A percentile compares a stretch with the other conserved stretches of the same genome.
These are phyloP conservation scores for Sycophaga agraensis DNA, from an alignment of 1,140 invertebrate species.

Conservation along the genomic window DNA sequence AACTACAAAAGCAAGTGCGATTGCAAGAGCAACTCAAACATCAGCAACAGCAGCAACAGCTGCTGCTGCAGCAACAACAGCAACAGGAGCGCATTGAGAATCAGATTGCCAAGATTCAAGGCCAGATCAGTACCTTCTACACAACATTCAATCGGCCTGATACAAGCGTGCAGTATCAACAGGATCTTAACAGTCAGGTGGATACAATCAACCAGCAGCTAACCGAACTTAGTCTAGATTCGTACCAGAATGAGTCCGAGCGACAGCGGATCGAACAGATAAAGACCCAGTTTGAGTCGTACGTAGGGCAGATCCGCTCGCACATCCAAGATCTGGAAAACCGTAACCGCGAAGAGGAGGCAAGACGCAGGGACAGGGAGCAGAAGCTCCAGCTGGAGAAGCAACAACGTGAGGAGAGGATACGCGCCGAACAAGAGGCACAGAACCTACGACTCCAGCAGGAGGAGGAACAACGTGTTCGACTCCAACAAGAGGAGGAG, in stretches of 20 bases:
- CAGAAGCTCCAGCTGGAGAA: not conserved
- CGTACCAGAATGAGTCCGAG: not conserved
- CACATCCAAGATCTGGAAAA: conserved; percentile 3
- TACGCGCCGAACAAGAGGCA: not conserved
- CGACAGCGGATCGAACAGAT: not conserved
- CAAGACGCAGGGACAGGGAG: not conserved
- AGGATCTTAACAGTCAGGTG: not conserved
- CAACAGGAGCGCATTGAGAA: not conserved
- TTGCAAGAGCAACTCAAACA: not conserved
- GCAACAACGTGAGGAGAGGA: not conserved
- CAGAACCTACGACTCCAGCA: not conserved
- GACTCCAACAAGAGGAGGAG: not conserved
- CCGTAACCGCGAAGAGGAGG: not conserved
- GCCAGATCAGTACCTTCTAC: not conserved
- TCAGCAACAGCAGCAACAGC: too few relatives aligned
- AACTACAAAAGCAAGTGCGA: not conserved
- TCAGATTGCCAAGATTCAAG: not conserved
- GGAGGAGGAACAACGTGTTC: not conserved
- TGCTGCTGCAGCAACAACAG: too few relatives aligned
- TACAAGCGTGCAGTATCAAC: not conserved
- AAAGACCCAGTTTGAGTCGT: conserved; percentile 1
- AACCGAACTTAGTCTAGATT: not conserved
- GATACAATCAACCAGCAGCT: not conserved
- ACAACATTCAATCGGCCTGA: not conserved
- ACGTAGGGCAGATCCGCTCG: not conserved